These are phyloP conservation scores for Synergus gifuensis DNA, from an alignment of 2,888 invertebrate species.

Conservation along the genomic window DNA sequence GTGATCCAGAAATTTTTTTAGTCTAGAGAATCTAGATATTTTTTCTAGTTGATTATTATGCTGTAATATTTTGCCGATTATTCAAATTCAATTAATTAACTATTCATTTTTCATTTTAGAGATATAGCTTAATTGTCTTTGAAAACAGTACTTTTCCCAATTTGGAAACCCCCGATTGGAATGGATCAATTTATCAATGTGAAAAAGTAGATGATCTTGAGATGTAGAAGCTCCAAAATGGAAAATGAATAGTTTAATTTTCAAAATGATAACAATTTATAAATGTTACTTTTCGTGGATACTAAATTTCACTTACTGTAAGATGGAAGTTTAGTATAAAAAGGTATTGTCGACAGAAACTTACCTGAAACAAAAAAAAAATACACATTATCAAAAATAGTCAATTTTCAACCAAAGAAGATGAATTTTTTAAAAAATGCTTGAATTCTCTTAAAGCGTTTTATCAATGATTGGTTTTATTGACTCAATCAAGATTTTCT, in stretches of 20 bases:
- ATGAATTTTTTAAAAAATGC: too few relatives aligned
- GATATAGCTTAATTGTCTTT: too few relatives aligned
- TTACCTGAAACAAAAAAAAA: not conserved
- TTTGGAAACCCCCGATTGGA: too few relatives aligned
- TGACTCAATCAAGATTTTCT: too few relatives aligned
- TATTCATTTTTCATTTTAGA: not conserved
- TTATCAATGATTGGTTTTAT: too few relatives aligned
- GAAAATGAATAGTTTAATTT: not conserved
- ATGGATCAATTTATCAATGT: too few relatives aligned
- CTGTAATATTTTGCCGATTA: too few relatives aligned
- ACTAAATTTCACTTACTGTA: not conserved
- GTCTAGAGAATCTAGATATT: not conserved
- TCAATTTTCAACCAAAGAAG: not conserved
- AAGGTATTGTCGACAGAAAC: not conserved
- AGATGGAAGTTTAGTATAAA: not conserved
- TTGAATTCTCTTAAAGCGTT: too few relatives aligned
- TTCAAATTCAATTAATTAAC: not conserved
- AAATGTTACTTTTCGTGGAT: not conserved
- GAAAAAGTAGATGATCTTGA: too few relatives aligned
- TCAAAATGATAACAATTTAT: not conserved
- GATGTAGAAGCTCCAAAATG: not conserved
- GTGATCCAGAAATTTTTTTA: not conserved
- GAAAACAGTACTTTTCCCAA: too few relatives aligned
- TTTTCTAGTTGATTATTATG: not conserved
- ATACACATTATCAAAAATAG: not conserved